Conservation (phyloP, 35 echinoderm and acorn worm species). For the Apostichopus parvimensis region DNA sequence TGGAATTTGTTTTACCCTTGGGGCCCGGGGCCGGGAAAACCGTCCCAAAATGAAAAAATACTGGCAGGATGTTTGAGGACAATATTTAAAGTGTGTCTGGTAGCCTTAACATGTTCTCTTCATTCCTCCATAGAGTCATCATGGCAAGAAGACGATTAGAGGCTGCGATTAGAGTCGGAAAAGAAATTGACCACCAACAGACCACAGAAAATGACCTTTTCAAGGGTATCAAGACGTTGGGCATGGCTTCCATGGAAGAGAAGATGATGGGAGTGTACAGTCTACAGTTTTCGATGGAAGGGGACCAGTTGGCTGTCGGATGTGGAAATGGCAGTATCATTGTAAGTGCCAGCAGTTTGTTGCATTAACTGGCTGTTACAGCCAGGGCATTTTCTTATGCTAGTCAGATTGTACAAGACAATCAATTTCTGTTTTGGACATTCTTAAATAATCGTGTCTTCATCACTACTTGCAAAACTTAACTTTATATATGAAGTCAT, state of each 20-base stretch:
- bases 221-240: constrained; percentile 27
- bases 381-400: neutral
- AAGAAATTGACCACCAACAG: constrained; percentile 77
- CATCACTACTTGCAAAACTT: no score
- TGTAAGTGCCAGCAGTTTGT: constrained; percentile 32
- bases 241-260: constrained; percentile 44
- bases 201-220: constrained; percentile 53
- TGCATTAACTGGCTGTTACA: no score
- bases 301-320: constrained; percentile 78
- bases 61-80: neutral
- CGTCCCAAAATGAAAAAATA: neutral
- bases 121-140: neutral
- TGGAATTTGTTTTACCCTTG: neutral
- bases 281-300: constrained; percentile 90
- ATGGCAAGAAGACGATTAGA: constrained; percentile 94
- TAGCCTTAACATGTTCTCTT: neutral
- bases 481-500: no score
- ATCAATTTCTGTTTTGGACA: no score
- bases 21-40: neutral
- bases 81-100: no score
- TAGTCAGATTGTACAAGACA: no score
- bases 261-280: constrained; percentile 82
- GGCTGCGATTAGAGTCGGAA: constrained; percentile 83
- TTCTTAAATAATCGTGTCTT: no score
- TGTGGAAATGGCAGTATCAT: constrained; percentile 82